A percentile compares a stretch with the other conserved stretches of the same genome.
Conservation (phyloP, 30 jellyfish, hydroid and myxozoan genomes). For the Sanderia malayensis region DNA sequence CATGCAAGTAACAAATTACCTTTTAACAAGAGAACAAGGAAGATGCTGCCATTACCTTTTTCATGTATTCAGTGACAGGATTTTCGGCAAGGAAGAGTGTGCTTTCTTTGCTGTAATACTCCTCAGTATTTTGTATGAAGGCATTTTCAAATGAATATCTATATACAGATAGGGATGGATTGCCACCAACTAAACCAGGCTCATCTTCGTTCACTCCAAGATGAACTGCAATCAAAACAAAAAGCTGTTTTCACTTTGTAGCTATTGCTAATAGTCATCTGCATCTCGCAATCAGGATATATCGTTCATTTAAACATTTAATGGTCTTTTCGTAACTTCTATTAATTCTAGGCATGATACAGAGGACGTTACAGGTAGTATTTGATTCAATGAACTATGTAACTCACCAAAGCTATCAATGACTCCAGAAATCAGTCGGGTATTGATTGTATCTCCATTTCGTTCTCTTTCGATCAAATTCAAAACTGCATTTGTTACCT, state of each 20-base stretch:
- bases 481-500: constrained; percentile 96
- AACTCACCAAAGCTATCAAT: constrained; percentile 93
- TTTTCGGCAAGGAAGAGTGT: constrained; percentile 76
- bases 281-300: no score
- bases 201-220: constrained; percentile 97
- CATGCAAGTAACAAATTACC: no score
- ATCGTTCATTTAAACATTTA: no score
- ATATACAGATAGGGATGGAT: constrained; percentile 76
- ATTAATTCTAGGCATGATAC: no score
- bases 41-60: constrained; percentile 80
- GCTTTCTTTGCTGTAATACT: constrained; percentile 92
- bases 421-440: constrained; percentile 91
- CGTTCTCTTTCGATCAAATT: constrained; percentile 88
- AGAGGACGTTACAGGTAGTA: no score
- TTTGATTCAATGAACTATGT: no score
- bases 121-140: constrained; percentile 88
- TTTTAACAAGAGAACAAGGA: no score
- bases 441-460: constrained; percentile 94
- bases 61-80: constrained; percentile 97
- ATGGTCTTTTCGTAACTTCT: no score
- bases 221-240: constrained; percentile 67
- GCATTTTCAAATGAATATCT: constrained; percentile 69
- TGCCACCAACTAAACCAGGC: constrained; percentile 63
- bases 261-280: no score
- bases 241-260: no score